Base-by-base conservation (phyloP, 2,797 vertebrate species). In the Thamnophis elegans region DNA sequence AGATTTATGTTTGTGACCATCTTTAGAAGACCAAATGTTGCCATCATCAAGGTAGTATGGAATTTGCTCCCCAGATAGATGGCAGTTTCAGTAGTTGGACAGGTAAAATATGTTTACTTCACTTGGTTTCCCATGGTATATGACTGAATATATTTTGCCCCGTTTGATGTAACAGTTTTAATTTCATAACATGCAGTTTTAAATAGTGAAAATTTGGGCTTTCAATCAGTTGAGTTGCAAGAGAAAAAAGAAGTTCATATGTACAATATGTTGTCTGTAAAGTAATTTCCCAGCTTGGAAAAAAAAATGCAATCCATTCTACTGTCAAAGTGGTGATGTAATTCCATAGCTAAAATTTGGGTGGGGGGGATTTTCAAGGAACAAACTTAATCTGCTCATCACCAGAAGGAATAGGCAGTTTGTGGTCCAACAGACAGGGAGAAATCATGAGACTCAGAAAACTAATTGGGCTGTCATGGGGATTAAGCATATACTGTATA, bases 391-490 rank as follows among this genome's bases (percentile, higher is more conserved):
- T 55, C 59, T 65, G 20, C 13, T 56, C 25, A 58, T 58, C 88
- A 89, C 26, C 1, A n/a, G 53, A 47, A 20, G 47, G 22, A 32
- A 85, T 28, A 1, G 36, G 87, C 47, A 5, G 1, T 54, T 54
- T 86, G 92, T 36, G 51, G 47, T 26, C 92, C 53, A 68, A 68
- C 22, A 42, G 32, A 78, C 32, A 78, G 65, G 51, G 58, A 3
- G 28, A 86, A 16, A 86, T 89, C 58, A 42, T 26, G 14, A 14
- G 36, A 32, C 55, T 89, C 32, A 6, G n/a, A 62, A 92, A 47
- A 36, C 53, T 90, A 92, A 92, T 68, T 90, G 88, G 92, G 26
- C 59, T 86, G 78, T 86, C 78, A 56, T 42, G 92, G 53, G 88
- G 26, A 86, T 90, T 65, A 68, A 58, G 59, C 4, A 18, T 54